Evolutionary conservation across 2,888 invertebrate genomes (phyloP).

Genomic region (Conus canariensis): DNA sequence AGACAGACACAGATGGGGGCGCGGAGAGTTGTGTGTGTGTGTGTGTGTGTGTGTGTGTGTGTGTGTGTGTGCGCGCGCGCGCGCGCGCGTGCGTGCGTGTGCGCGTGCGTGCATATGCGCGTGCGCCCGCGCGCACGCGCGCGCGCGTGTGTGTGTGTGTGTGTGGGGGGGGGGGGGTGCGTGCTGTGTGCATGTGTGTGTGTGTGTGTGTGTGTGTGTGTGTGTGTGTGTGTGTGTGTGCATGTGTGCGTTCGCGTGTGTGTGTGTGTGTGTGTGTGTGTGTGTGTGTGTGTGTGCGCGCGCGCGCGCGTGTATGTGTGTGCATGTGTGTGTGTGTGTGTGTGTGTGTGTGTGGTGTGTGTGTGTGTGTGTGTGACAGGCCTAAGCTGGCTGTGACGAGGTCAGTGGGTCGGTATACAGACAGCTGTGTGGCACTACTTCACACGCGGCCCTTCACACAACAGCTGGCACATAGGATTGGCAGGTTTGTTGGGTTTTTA

Average conservation of each 20-base stretch:
- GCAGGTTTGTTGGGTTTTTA: no score
- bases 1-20: neutral
- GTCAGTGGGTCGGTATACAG: no score
- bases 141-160: slow-evolving; percentile 24
- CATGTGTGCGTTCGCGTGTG: neutral
- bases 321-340: neutral
- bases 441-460: no score
- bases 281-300: slow-evolving; percentile 20
- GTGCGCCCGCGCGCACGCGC: no score
- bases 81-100: neutral
- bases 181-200: neutral
- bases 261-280: neutral
- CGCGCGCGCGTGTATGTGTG: neutral
- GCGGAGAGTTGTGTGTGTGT: neutral
- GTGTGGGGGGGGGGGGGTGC: no score
- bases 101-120: no score
- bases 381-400: neutral
- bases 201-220: neutral
- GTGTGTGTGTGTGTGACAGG: neutral
- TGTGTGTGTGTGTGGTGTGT: neutral
- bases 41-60: neutral
- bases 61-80: neutral
- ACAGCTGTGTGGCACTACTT: no score
- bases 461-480: no score
- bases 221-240: neutral